Percentiles rank a stretch among this genome's conserved stretches.
Evolutionary conservation across 64 coral and sea anemone species (phyloP).

Genomic region (Montipora cactus): DNA sequence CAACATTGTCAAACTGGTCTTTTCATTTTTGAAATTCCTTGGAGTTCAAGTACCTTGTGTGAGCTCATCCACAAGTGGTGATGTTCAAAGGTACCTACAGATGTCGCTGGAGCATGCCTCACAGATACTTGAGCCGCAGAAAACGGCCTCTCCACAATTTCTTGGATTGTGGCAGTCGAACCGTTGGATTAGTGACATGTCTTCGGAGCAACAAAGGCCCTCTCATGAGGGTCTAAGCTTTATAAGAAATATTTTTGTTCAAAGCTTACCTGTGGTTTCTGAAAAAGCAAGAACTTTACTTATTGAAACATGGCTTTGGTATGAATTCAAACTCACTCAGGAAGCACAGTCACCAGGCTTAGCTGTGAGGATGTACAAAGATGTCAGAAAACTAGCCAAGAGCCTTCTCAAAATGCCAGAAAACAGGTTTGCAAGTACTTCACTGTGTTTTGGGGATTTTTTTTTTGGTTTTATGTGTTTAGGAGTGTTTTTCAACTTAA

Average conservation of each 20-base stretch:
- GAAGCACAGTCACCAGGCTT: constrained; percentile 38
- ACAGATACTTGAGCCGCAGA: constrained; percentile 8
- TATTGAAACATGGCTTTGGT: constrained; percentile 78
- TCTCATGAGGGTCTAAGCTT: constrained; percentile 36
- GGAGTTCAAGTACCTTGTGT: constrained; percentile 61
- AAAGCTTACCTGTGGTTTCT: constrained; percentile 74
- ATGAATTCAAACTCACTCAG: constrained; percentile 68
- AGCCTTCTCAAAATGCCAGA: constrained; percentile 69
- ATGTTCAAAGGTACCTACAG: constrained; percentile 29
- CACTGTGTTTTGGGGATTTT: neutral
- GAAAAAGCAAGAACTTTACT: constrained; percentile 55
- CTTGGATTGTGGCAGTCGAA: constrained; percentile 40
- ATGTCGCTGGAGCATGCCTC: constrained; percentile 48
- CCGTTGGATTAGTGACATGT: constrained; percentile 7
- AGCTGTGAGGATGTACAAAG: constrained; percentile 69
- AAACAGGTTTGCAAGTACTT: constrained; percentile 65
- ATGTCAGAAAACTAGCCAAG: constrained; percentile 90
- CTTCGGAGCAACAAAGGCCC: constrained; percentile 11
- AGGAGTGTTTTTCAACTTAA: too few relatives aligned
- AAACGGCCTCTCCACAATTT: neutral
- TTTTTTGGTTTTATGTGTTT: too few relatives aligned
- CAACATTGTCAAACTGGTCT: constrained; percentile 78
- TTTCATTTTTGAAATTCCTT: constrained; percentile 81
- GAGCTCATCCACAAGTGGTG: constrained; percentile 9
- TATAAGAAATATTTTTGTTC: constrained; percentile 77